Evolutionary conservation across 1,140 invertebrate genomes (phyloP), one percentile per base, ranked within the genome.

Genomic region (Wasmannia auropunctata): DNA sequence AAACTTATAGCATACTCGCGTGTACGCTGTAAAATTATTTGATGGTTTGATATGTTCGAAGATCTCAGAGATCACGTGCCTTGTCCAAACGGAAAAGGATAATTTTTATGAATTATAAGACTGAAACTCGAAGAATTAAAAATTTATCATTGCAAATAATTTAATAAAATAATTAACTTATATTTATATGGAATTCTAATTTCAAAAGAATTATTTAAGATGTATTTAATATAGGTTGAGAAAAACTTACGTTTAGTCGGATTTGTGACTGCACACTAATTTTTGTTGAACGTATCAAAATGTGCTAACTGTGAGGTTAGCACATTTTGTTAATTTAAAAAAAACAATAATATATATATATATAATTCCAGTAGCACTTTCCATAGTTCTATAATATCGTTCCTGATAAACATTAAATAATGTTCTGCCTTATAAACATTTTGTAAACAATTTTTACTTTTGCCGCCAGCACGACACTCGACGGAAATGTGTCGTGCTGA

Each of bases 1-100:
- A 65, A 51, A 46, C 76, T 67, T 43, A 16, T 49, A 25, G 46
- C 31, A 28, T 11, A 49, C 58, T 79, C 28, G 58, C 43, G 22
- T 14, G 31, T n/a, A n/a, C n/a, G 58, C 31, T 28, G 62, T 54
- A 80, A 77, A 77, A 14, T 77, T 63, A 77, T 63, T 31, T 43
- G 37, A 77, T 14, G 75, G 37, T 19, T 4, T n/a, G 54, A 16
- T 40, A n/a, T 19, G 10, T 34, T 43, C 22, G 7, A 63, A 37
- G 1, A 37, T 43, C 10, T 34, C 6, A 31, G 75, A 76, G 74
- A 63, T 77, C 31, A 3, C 4, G 54, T 16, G 10, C 2, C 11
- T 19, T 31, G 28, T n/a, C 19, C 1, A 19, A 46, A 58, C 14
- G n/a, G 10, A 37, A 37, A 37, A 22, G 3, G 19, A 11, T 3